Evolutionary conservation across 1,140 invertebrate species (phyloP), one percentile per base, ranked within the genome.

Genomic region (Drosophila rhopaloa): DNA sequence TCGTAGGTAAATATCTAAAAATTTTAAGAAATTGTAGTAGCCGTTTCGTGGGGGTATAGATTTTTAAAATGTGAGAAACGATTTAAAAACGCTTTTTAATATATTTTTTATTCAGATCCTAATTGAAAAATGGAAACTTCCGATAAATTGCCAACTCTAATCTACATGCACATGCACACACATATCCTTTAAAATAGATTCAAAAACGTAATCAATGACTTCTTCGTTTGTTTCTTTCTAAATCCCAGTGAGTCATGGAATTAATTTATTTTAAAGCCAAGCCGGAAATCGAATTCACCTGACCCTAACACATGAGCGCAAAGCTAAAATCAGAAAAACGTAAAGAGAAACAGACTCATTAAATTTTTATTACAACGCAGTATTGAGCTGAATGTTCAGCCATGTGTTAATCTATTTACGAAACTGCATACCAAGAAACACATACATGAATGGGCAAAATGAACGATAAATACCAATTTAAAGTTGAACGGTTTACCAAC

Each of bases 271-370:
- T 43, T 11, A n/a, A 37, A 40, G 35, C 7, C 43, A 29, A 47
- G 41, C 73, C 74, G 74, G 74, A 76, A 76, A 76, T 76, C 50
- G 43, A 76, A 76, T 59, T 54, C 55, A 41, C 55, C 43, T 76
- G 40, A 41, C 47, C 68, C 37, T 40, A 54, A 48, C 61, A 50
- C 43, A 53, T 43, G 24, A 11, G 43, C 10, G 32, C 27, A 29
- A 38, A 35, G 7, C 46, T 35, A 55, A 35, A 29, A n/a, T 16
- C 5, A 24, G 19, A 38, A 53, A 35, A 40, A 32, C 13, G 7
- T 27, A 24, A 24, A 51, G 41, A 7, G 4, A 46, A 32, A 35
- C 41, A 40, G 29, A 4, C 41, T 38, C 24, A 73, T 72, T 48
- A 70, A 40, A 61, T 35, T 41, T 71, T 43, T 43, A 71, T 43